phyloP scores from a whole-genome alignment of 1,140 invertebrate genomes.

The Caenorhabditis tropicalis region DNA sequence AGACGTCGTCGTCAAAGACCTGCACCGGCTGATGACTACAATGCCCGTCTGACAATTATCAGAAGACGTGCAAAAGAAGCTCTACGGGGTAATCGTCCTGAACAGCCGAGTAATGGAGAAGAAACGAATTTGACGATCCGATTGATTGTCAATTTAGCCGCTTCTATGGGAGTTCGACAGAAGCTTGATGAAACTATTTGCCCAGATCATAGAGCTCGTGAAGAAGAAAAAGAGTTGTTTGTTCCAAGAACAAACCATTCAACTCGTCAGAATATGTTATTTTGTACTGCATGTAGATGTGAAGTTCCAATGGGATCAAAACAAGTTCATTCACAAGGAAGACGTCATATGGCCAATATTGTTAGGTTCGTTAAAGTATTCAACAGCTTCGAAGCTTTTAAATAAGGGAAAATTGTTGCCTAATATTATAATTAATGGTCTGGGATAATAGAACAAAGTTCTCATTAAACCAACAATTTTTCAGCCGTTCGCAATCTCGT shows the following conservation, averaged over 20 bases:
- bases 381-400: too few species aligned
- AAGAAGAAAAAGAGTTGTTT: neutral
- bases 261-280: neutral
- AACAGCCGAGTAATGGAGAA: neutral
- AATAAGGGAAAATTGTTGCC: too few species aligned
- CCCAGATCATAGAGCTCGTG: neutral
- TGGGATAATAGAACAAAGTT: too few species aligned
- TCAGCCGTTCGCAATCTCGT: neutral
- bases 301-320: slow-evolving; percentile 22
- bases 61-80: slow-evolving; percentile 19
- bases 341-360: neutral
- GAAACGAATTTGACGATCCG: neutral
- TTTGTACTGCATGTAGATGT: slow-evolving; percentile 5
- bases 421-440: too few species aligned
- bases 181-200: neutral
- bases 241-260: neutral
- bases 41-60: neutral
- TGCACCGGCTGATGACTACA: neutral
- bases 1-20: neutral
- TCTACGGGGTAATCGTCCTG: neutral
- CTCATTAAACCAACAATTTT: neutral
- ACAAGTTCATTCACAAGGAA: slow-evolving; percentile 1
- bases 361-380: neutral
- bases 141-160: slow-evolving; percentile 13
- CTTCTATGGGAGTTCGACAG: neutral